Conservation (phyloP, 2,797 vertebrate species). For the Xiphorhynchus erythropygius region DNA sequence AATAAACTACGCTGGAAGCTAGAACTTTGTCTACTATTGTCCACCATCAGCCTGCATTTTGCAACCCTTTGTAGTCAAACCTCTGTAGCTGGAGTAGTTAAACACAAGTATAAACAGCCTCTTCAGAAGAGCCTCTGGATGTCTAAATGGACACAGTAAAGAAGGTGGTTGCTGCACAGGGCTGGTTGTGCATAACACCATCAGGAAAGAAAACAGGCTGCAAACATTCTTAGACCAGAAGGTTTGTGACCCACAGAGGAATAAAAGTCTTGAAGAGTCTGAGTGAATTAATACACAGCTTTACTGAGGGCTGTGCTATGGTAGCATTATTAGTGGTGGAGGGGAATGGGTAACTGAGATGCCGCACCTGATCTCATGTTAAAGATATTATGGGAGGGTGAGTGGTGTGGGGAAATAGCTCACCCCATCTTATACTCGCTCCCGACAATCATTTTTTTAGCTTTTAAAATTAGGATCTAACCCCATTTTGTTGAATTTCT, state of each 20-base stretch:
- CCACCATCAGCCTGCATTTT: background rate
- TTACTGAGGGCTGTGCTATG: background rate
- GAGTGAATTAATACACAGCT: background rate
- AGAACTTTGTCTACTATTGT: background rate
- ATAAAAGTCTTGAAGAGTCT: background rate
- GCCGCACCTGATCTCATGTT: background rate
- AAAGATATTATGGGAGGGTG: fast-evolving
- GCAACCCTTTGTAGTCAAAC: background rate
- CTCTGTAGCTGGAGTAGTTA: background rate
- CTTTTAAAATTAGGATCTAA: background rate
- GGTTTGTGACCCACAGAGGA: background rate
- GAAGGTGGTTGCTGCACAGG: fast-evolving
- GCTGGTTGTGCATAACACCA: fast-evolving
- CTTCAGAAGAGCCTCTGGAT: background rate
- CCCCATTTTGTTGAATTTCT: background rate
- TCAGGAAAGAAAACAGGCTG: background rate
- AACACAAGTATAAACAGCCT: background rate
- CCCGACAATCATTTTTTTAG: background rate
- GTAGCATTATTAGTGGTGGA: background rate
- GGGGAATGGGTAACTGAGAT: background rate
- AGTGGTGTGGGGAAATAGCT: background rate
- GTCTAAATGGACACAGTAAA: background rate
- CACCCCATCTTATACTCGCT: background rate
- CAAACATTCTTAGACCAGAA: background rate
- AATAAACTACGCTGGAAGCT: background rate